Evolutionary conservation across 2,888 invertebrate species (phyloP).

Genomic region (Drosophila fungiperda): DNA sequence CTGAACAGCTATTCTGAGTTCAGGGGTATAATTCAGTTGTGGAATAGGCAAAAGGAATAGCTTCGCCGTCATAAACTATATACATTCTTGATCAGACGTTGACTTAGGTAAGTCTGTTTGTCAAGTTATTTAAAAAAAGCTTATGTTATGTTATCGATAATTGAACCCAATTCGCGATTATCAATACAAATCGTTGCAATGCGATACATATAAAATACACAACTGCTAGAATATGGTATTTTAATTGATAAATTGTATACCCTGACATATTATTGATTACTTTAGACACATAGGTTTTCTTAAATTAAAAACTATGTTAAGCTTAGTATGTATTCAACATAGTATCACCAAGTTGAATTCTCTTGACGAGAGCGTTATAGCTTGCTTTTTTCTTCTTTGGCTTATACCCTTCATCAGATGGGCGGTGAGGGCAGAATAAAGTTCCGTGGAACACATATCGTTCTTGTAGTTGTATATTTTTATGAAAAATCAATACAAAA

Average conservation of each 20-base stretch:
- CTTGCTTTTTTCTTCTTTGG: not conserved
- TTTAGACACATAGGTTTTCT: not conserved
- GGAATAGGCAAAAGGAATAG: not conserved
- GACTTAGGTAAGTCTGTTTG: not conserved
- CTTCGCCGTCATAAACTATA: not conserved
- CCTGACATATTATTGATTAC: not conserved
- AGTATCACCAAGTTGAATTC: not conserved
- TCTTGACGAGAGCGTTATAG: not conserved
- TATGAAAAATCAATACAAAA: not conserved
- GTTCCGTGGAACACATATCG: slow-evolving; percentile 4
- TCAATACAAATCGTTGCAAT: not conserved
- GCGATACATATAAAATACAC: not conserved
- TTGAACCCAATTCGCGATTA: not conserved
- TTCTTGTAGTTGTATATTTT: not conserved
- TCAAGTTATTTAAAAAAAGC: not conserved
- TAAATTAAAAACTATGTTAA: not conserved
- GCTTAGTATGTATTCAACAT: not conserved
- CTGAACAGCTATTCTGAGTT: slow-evolving; percentile 2
- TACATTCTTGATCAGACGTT: not conserved
- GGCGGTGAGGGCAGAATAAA: not conserved
- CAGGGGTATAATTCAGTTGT: not conserved
- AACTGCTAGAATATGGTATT: not conserved
- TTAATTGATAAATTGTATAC: not conserved
- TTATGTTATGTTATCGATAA: not conserved
- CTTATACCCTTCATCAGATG: slow-evolving; percentile 31